phyloP scores from a whole-genome alignment of 2,888 invertebrate species.

The Lycia hirtaria region DNA sequence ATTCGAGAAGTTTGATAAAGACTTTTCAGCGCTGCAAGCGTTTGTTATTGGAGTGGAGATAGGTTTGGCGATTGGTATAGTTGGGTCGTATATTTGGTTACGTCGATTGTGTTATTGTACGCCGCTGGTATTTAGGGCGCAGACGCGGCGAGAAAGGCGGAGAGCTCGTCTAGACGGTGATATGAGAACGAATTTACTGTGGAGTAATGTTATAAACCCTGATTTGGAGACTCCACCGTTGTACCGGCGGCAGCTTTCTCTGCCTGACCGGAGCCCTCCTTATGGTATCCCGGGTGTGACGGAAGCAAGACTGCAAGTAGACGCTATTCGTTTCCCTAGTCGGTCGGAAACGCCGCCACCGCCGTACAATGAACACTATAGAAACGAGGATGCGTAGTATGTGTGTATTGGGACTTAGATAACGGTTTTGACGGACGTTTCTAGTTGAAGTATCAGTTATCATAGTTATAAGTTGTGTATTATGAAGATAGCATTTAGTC shows the following conservation, averaged over 20 bases:
- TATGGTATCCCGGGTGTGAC: constrained; percentile 59
- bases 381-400: constrained; percentile 58
- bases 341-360: constrained; percentile 79
- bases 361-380: constrained; percentile 71
- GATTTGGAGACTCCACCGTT: constrained; percentile 75
- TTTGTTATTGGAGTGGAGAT: constrained; percentile 75
- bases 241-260: constrained; percentile 63
- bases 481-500: too few species aligned
- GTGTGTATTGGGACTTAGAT: background rate
- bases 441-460: constrained; percentile 2
- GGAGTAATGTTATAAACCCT: constrained; percentile 67
- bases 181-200: constrained; percentile 71
- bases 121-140: constrained; percentile 55
- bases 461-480: too few species aligned
- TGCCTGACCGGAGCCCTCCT: constrained; percentile 63
- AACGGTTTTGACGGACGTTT: background rate
- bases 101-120: constrained; percentile 65
- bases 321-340: constrained; percentile 63
- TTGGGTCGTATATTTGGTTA: constrained; percentile 77
- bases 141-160: constrained; percentile 56
- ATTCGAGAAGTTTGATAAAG: constrained; percentile 70
- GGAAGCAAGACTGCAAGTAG: constrained; percentile 59
- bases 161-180: constrained; percentile 61
- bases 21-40: constrained; percentile 76
- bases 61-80: constrained; percentile 73